Evolutionary conservation across 2,888 invertebrate genomes (phyloP).

Genomic region (Drosophila fungiperda): DNA sequence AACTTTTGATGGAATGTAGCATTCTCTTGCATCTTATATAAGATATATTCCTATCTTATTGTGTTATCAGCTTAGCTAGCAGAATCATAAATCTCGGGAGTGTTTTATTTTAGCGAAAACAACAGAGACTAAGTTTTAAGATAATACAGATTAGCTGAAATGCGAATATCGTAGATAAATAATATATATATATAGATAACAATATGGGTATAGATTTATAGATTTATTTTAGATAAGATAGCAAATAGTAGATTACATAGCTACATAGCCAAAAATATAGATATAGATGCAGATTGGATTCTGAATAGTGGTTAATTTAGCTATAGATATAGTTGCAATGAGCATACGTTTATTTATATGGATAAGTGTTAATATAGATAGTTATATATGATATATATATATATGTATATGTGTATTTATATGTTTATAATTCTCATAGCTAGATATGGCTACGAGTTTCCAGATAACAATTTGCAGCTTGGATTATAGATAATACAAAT

Average conservation of each 20-base stretch:
- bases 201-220: background rate
- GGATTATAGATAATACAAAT: background rate
- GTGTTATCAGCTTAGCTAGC: background rate
- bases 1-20: background rate
- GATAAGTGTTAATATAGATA: no score
- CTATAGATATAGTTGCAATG: background rate
- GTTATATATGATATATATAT: background rate
- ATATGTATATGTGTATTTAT: background rate
- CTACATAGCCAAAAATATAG: background rate
- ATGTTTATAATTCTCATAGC: background rate
- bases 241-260: no score
- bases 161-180: background rate
- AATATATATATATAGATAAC: background rate
- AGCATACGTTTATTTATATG: no score
- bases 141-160: background rate
- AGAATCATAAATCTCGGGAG: background rate
- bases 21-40: background rate
- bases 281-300: background rate
- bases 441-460: background rate
- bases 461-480: background rate
- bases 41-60: no score
- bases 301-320: background rate
- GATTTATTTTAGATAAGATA: slow-evolving; percentile 2
- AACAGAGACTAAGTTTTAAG: background rate
- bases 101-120: background rate